These are phyloP conservation scores for Drosophila barbarae DNA, from an alignment of 2,888 invertebrate genomes.

Conservation along the genomic window DNA sequence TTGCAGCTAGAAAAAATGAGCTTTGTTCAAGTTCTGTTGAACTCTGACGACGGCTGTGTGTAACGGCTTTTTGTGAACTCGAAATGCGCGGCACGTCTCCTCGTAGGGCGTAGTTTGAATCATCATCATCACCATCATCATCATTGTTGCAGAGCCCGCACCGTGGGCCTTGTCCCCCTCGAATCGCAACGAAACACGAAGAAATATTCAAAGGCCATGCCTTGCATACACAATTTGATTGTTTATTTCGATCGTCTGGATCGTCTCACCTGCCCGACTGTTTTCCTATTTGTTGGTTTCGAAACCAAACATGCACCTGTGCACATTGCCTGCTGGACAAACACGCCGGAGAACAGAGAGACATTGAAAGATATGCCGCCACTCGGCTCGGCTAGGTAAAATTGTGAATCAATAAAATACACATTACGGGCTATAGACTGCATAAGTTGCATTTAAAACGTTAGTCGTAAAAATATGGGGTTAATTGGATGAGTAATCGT, in stretches of 20 bases:
- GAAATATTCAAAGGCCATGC: constrained; percentile 43
- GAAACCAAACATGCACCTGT: constrained; percentile 63
- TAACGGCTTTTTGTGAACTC: constrained; percentile 26
- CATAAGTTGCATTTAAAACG: not conserved
- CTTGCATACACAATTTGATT: constrained; percentile 66
- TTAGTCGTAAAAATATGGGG: constrained; percentile 5
- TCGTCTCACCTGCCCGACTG: constrained; percentile 20
- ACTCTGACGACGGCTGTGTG: constrained; percentile 55
- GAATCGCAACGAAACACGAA: constrained; percentile 31
- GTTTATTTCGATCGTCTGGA: constrained; percentile 45
- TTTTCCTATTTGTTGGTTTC: constrained; percentile 37
- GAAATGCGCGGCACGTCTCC: constrained; percentile 49
- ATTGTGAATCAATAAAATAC: constrained; percentile 35
- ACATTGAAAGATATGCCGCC: constrained; percentile 12
- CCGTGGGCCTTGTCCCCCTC: constrained; percentile 40
- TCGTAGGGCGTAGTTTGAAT: constrained; percentile 50
- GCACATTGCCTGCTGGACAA: constrained; percentile 39
- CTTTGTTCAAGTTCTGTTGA: constrained; percentile 62
- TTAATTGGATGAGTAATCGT: constrained; percentile 18
- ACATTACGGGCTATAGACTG: constrained; percentile 1
- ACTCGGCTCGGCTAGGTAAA: constrained; percentile 13
- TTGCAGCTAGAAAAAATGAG: constrained; percentile 20
- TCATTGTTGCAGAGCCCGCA: constrained; percentile 17
- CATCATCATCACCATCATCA: constrained; percentile 55
- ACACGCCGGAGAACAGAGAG: constrained; percentile 1